Base-by-base conservation (phyloP, 2,888 invertebrate species). In the Macrosiphum euphorbiae region DNA sequence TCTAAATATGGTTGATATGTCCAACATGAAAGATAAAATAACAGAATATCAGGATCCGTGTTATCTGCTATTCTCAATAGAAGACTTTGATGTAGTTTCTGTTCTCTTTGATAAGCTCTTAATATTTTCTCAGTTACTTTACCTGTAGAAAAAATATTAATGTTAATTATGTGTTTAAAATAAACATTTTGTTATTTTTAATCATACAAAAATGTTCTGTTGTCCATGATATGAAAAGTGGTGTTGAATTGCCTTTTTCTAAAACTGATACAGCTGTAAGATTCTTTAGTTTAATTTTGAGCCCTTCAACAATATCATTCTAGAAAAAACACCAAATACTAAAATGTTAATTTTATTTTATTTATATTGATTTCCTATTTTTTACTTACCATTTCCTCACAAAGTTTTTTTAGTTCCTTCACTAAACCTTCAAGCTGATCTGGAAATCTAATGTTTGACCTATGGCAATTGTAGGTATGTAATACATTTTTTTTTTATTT, bases 11-110 rank as follows among this genome's bases (percentile, higher is more conserved):
- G 94, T 8, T 90, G 94, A 67, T 86, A 90, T 58, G 94, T 94
- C 94, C 94, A 94, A 90, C 94, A 94, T 13, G 94, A 90, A 87
- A 94, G 94, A 61, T 94, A 94, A 90, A 94, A 94, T 61, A 94
- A 86, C 41, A 94, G 28, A 28, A 24, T 26, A 67, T 90, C 86
- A 41, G 61, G 28, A 52, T 94, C 90, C 24, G 50, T 90, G 44
- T 24, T 41, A 26, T 94, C 90, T 58, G 90, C 94, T 87, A 94
- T 87, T 94, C n/a, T 90, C 44, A 90, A 41, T 24, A 94, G 24
- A 20, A 94, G 50, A 61, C 50, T 94, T 90, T 86, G 35, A n/a
- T 94, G 86, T 52, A 94, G 94, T 50, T 90, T 86, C 90, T 90
- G 90, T 24, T 94, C 61, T 67, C 67, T 85, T 52, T 94, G 50